A percentile compares a stretch with the other conserved stretches of the same genome.
Conservation (phyloP, 2,797 vertebrate genomes). For the Tympanoctomys barrerae region DNA sequence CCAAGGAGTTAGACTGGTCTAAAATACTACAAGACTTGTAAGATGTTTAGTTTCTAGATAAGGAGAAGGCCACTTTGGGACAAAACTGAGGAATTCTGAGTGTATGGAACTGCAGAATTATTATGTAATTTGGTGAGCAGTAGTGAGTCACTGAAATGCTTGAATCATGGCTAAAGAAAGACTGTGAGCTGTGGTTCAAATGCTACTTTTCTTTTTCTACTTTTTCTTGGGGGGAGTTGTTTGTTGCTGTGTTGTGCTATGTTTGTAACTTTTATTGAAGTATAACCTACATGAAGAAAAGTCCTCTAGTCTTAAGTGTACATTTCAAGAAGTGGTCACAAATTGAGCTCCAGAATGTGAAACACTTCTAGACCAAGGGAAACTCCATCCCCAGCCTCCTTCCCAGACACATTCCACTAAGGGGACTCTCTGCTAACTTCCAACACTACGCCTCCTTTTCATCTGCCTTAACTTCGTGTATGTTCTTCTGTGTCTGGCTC, state of each 20-base stretch:
- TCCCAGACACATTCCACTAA: neutral
- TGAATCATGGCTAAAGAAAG: neutral
- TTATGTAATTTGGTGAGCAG: neutral
- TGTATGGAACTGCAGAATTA: neutral
- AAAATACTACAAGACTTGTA: neutral
- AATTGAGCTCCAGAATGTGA: neutral
- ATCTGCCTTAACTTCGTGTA: neutral
- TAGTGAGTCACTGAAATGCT: neutral
- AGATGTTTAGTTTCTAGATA: neutral
- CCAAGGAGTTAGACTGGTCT: neutral
- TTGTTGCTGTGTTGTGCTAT: neutral
- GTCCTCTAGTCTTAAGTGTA: neutral
- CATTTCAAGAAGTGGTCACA: neutral
- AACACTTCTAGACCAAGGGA: neutral
- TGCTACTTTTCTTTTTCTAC: neutral
- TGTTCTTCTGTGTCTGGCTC: neutral
- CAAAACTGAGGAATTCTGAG: neutral
- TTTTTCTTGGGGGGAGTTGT: neutral
- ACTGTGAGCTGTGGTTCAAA: neutral
- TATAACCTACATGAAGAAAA: neutral
- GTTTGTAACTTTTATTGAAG: neutral
- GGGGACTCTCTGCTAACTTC: neutral
- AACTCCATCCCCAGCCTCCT: neutral
- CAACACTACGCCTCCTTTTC: neutral
- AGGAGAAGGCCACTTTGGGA: neutral